Percentiles rank a stretch among this genome's conserved stretches.
These are phyloP conservation scores for Hirtodrosophila histrioides DNA, from an alignment of 2,888 invertebrate genomes.

Conservation along the genomic window DNA sequence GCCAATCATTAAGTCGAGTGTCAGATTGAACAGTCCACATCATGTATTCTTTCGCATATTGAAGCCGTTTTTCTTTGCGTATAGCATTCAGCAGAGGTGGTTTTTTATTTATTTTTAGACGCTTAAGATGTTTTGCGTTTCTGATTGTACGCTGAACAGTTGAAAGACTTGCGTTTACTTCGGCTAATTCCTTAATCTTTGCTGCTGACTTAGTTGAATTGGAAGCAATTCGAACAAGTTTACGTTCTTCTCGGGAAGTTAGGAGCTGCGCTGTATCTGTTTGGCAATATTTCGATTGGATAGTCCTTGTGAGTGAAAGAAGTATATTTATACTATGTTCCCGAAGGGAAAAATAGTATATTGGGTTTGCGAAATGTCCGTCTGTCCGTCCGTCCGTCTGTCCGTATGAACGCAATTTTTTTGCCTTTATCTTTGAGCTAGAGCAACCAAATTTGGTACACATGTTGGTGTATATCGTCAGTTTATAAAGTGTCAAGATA, in stretches of 20 bases:
- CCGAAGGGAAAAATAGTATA: too few relatives aligned
- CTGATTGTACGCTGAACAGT: conserved; percentile 22
- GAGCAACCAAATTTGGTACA: too few relatives aligned
- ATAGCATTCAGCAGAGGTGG: conserved; percentile 4
- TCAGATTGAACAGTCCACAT: conserved; percentile 25
- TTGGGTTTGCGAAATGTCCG: too few relatives aligned
- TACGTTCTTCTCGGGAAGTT: neutral
- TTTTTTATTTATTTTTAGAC: too few relatives aligned
- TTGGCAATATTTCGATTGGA: conserved; percentile 31
- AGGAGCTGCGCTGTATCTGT: neutral
- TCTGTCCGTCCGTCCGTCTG: too few relatives aligned
- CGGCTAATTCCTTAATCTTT: conserved; percentile 21
- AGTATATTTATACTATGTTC: too few relatives aligned
- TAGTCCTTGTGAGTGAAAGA: conserved; percentile 22
- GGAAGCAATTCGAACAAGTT: conserved; percentile 14
- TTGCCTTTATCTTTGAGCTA: too few relatives aligned
- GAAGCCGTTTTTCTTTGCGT: conserved; percentile 17
- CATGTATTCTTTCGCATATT: conserved; percentile 28
- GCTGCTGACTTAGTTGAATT: conserved; percentile 23
- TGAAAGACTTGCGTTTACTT: conserved; percentile 20
- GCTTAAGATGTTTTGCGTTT: conserved; percentile 12
- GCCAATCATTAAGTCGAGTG: conserved; percentile 16
- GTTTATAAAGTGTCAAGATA: too few relatives aligned
- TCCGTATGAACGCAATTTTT: too few relatives aligned
- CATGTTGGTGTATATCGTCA: too few relatives aligned